Base-by-base conservation (phyloP, 1,140 invertebrate genomes). In the Cheumatopsyche charites region DNA sequence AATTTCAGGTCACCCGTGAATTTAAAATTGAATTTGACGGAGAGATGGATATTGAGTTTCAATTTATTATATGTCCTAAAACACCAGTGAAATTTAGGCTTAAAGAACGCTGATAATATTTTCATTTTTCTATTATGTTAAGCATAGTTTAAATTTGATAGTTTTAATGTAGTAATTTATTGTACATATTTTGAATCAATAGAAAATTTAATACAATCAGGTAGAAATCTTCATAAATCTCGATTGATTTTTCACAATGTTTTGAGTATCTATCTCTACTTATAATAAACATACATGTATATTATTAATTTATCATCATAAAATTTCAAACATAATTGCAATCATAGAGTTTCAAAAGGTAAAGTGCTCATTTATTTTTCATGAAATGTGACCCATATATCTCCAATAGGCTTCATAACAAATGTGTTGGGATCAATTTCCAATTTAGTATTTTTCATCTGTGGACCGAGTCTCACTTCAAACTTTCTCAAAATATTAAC, bases 41-140 rank as follows among this genome's bases (percentile, higher is more conserved):
- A 29, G 87, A 91, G 26, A 79, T 94, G 55, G 87, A 89, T 73
- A 80, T 92, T 19, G 87, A 92, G 73, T 93, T 93, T 77, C 91
- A 93, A 78, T 94, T 92, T 80, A 84, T 94, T 13, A 77, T 93
- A 73, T 87, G 90, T 1, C 91, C 92, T 1, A 89, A 90, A 78
- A 87, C 87, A 19, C 89, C 90, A 41, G 86, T 92, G 0, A 85
- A 85, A n/a, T 82, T 94, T 71, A 85, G 83, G 26, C 88, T 94
- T 74, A 82, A 78, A 63, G 88, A 90, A 79, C 84, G 87, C 49
- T 72, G 49, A 43, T 75, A 72, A 45, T 52, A 42, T n/a, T 12
- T 58, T 21, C 21, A 21, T 11, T 58, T 12, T 47, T 3, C 11
- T 47, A 47, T 47, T 47, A 42, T 42, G 41, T 47, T 47, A 4